phyloP scores from a whole-genome alignment of 2,113 vertebrate species.

The Craseonycteris thonglongyai region DNA sequence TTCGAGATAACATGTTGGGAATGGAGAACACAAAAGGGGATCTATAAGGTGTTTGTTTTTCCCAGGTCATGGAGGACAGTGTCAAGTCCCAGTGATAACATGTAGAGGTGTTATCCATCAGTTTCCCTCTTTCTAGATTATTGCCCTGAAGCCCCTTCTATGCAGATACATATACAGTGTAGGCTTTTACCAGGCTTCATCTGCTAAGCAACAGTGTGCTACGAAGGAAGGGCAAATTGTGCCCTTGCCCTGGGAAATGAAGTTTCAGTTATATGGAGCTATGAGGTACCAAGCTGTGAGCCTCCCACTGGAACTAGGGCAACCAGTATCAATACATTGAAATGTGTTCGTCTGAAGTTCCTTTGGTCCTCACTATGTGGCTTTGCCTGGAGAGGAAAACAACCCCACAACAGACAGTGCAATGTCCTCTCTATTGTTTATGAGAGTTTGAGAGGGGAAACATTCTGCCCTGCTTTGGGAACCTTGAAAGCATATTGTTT shows the following conservation, averaged over 20 bases:
- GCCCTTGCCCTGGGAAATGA: not conserved
- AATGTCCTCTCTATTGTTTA: not conserved
- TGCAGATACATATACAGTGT: not conserved
- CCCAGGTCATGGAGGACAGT: not conserved
- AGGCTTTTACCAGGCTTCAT: not conserved
- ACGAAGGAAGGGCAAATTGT: not conserved
- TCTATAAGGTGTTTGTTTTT: not conserved
- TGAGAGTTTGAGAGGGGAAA: not conserved
- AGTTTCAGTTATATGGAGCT: not conserved
- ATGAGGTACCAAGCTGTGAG: not conserved
- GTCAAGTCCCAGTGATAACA: no score
- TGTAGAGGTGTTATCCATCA: not conserved
- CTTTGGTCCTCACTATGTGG: not conserved
- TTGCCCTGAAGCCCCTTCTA: not conserved
- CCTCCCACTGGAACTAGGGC: not conserved
- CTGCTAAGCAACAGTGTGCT: not conserved
- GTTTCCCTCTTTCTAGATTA: not conserved
- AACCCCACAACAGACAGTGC: not conserved
- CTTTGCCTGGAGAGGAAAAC: not conserved
- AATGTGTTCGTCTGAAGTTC: not conserved
- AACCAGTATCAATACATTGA: not conserved
- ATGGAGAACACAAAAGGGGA: not conserved
- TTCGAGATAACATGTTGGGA: not conserved
- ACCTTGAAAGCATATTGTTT: not conserved
- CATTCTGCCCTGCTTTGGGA: not conserved